Base-by-base conservation (phyloP, 2,888 invertebrate species). In the Tetrapedia diversipes region DNA sequence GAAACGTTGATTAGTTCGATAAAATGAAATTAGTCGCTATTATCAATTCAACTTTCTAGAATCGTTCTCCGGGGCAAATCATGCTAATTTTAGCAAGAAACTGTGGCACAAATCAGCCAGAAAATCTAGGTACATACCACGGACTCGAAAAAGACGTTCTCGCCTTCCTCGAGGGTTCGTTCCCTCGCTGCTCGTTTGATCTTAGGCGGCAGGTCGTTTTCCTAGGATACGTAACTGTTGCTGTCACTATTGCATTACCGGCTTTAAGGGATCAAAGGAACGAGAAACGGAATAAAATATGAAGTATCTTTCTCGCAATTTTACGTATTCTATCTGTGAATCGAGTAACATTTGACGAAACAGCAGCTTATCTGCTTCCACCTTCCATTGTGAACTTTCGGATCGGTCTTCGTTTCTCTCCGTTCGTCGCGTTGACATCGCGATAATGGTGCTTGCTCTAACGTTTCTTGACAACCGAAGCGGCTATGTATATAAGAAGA, bases 1-100 rank as follows among this genome's bases (percentile, higher is more conserved):
- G 56, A 73, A 64, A 37, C 54, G 34, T 7, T 56, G 63, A 66
- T 74, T 75, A 57, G 72, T 56, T 53, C 82, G 76, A 86, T 88
- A 84, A 87, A 86, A 87, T 76, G 85, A 84, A 87, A 87, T 87
- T 87, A 87, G 81, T 72, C 72, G 80, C 83, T 81, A 86, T 87
- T 82, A 77, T 78, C 77, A 73, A 51, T 72, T 34, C 27, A 45
- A 43, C 32, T 63, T 22, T 27, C 51, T 11, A 1, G 45, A 45
- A 19, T 51, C 70, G 57, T 47, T 66, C 66, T 6, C 8, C 6
- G 32, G 1, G 22, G 6, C 34, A n/a, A 6, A n/a, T n/a, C 27
- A 24, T 29, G n/a, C 34, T n/a, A n/a, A 6, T 27, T 24, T 51
- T 39, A 14, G 10, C 56, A n/a, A 34, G 37, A 6, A 56, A 56